Percentiles rank a stretch among this genome's conserved stretches.
Conservation (phyloP, 2,797 vertebrate genomes). For the Lacerta viridis region DNA sequence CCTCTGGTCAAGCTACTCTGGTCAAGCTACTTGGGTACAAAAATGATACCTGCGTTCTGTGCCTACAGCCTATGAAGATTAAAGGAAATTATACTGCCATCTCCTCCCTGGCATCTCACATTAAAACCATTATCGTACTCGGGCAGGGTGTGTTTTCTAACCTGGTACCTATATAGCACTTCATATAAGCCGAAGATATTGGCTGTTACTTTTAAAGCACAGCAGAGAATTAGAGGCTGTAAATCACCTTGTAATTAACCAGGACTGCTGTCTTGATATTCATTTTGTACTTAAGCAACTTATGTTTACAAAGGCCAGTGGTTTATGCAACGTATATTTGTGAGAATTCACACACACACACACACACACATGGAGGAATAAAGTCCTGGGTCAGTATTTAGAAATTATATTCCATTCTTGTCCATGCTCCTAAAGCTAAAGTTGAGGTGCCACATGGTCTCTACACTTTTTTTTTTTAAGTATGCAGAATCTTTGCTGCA, state of each 20-base stretch:
- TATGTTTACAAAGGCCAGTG: background rate
- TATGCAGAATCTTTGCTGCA: background rate
- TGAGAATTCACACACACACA: no score
- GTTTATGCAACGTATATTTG: background rate
- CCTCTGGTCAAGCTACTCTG: background rate
- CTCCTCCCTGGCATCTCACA: background rate
- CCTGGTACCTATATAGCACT: background rate
- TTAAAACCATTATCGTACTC: background rate
- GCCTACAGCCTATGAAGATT: background rate
- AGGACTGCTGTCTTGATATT: background rate
- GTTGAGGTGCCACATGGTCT: background rate
- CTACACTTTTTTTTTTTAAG: no score
- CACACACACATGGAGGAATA: background rate
- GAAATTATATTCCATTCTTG: background rate
- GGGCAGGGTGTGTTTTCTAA: background rate
- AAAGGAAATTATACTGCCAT: background rate
- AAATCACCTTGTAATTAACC: constrained; percentile 1
- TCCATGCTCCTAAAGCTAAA: background rate
- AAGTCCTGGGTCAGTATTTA: background rate
- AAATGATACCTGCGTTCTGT: background rate
- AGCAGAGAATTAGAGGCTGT: background rate
- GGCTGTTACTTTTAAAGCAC: background rate
- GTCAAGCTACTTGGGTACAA: background rate
- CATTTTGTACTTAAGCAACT: background rate
- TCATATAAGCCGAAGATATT: background rate